Conservation (phyloP, 2,797 vertebrate genomes). For the Diglossa cyanea region DNA sequence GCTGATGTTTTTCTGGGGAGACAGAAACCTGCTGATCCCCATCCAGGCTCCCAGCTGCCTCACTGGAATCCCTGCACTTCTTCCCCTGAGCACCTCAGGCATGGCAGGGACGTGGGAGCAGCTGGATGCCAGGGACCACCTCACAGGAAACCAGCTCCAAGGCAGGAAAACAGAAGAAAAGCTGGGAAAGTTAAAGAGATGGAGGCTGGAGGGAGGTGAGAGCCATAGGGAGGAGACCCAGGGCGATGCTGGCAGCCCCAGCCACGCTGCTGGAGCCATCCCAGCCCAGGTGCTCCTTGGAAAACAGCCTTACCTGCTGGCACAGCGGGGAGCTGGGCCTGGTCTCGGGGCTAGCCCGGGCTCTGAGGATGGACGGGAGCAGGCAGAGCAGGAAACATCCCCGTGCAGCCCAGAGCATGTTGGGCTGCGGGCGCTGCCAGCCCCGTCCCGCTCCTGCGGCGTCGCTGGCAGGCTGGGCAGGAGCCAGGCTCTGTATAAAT, state of each 20-base stretch:
- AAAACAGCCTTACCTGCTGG: slow-evolving; percentile 50
- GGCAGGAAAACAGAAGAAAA: background rate
- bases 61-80: background rate
- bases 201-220: background rate
- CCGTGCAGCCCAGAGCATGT: slow-evolving; percentile 6
- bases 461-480: background rate
- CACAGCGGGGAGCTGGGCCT: background rate
- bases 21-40: background rate
- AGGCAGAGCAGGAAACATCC: slow-evolving; percentile 50
- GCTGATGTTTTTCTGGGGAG: background rate
- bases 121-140: background rate
- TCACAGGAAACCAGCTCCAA: rapidly evolving
- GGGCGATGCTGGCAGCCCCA: background rate
- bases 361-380: background rate
- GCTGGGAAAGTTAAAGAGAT: background rate
- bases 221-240: background rate
- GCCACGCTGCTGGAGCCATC: background rate
- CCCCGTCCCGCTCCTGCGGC: background rate
- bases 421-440: slow-evolving; percentile 3
- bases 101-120: rapidly evolving
- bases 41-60: background rate
- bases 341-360: background rate
- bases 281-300: background rate
- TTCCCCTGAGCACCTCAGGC: background rate
- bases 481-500: slow-evolving; percentile 38